phyloP scores from a whole-genome alignment of 2,113 vertebrate species.

The Cyprinodon tularosa region DNA sequence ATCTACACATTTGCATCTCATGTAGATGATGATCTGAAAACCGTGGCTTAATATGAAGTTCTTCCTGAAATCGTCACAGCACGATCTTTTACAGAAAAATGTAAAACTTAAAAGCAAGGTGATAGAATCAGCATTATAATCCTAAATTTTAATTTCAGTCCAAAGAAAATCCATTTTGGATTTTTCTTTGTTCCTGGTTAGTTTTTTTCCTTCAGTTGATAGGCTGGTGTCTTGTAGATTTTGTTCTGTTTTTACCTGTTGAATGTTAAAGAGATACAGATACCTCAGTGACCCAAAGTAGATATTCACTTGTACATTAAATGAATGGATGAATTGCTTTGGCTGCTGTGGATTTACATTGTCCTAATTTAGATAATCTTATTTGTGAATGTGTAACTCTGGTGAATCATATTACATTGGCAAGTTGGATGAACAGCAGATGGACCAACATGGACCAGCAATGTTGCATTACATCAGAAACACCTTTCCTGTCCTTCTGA shows the following conservation, averaged over 20 bases:
- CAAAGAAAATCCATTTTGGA: not conserved
- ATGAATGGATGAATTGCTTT: not conserved
- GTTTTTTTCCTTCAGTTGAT: not conserved
- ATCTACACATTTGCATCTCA: not conserved
- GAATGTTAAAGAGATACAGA: not conserved
- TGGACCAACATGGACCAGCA: constrained; percentile 29
- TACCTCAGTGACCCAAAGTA: not conserved
- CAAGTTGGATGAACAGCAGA: constrained; percentile 33
- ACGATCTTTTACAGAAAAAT: not conserved
- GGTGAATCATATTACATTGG: not conserved
- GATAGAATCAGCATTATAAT: not conserved
- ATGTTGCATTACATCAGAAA: constrained; percentile 30
- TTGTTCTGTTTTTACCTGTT: not conserved
- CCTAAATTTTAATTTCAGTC: not conserved
- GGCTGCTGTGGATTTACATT: not conserved
- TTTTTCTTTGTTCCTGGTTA: not conserved
- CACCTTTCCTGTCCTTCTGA: constrained; percentile 1
- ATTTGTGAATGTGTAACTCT: not conserved
- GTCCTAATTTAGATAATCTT: not conserved
- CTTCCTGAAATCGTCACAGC: too few relatives aligned
- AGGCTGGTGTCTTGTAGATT: not conserved
- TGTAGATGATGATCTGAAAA: not conserved
- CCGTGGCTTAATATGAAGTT: too few relatives aligned
- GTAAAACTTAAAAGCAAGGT: not conserved
- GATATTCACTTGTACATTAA: not conserved